Evolutionary conservation across 2,113 vertebrate genomes (phyloP).

Genomic region (Microcebus lehilahytsara): DNA sequence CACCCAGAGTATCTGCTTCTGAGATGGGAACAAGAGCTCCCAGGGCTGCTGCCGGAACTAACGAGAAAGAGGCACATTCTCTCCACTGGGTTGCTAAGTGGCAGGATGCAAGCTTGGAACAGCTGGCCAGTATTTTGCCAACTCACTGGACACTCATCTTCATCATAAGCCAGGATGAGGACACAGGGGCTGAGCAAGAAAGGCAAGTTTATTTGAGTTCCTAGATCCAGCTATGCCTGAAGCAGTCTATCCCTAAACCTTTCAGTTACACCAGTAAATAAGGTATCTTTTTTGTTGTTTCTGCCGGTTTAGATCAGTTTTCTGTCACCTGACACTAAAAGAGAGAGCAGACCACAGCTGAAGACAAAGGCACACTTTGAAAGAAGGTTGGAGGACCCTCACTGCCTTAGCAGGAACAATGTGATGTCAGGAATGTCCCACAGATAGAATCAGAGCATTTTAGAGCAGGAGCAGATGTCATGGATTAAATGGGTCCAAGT

Average conservation of each 20-base stretch:
- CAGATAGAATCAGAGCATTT: neutral
- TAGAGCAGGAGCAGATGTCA: neutral
- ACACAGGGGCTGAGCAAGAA: neutral
- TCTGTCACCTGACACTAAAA: neutral
- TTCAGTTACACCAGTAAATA: neutral
- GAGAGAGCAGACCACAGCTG: neutral
- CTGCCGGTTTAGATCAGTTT: neutral
- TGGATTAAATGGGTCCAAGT: neutral
- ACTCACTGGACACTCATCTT: neutral
- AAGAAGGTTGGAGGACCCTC: neutral
- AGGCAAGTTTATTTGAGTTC: neutral
- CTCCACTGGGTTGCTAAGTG: neutral
- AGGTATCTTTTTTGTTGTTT: neutral
- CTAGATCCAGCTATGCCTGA: conserved; percentile 22
- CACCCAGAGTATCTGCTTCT: neutral
- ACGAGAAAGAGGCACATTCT: neutral
- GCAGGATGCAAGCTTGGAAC: neutral
- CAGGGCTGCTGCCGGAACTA: neutral
- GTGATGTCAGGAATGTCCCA: neutral
- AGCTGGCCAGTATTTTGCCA: neutral
- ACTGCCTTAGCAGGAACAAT: neutral
- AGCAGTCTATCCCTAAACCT: neutral
- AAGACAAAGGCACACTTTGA: neutral
- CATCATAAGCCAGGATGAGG: neutral
- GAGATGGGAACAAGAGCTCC: neutral